A percentile compares a stretch with the other conserved stretches of the same genome.
These are phyloP conservation scores for Coptodon rendalli DNA, from an alignment of 2,113 vertebrate genomes.

Conservation along the genomic window DNA sequence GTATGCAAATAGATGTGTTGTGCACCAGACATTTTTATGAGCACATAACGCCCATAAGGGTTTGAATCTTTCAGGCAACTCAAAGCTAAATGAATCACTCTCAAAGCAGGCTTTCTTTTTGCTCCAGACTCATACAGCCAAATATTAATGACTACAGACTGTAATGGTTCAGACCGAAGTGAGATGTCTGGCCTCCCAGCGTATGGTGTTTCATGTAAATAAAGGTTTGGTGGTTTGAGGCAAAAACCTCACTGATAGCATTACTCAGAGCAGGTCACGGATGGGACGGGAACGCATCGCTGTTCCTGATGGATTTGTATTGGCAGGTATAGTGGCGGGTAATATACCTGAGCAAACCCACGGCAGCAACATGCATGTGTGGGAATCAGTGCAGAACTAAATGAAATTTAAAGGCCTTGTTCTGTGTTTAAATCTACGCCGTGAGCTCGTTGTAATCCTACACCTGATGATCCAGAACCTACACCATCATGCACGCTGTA, in stretches of 20 bases:
- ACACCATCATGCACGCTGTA: background rate
- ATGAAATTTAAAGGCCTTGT: rapidly evolving
- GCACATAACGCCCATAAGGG: background rate
- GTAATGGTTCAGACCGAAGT: background rate
- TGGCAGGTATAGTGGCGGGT: rapidly evolving
- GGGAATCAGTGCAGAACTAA: background rate
- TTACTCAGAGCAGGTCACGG: background rate
- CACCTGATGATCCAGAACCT: background rate
- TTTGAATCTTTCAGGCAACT: background rate
- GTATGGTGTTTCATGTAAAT: background rate
- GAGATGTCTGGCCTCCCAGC: background rate
- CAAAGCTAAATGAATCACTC: rapidly evolving
- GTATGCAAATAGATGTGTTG: background rate
- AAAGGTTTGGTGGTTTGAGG: background rate
- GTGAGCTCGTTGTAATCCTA: background rate
- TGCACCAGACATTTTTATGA: background rate
- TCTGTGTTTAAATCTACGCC: rapidly evolving
- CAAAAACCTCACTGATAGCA: background rate
- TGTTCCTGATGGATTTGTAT: background rate
- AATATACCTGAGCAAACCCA: background rate
- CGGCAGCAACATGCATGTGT: background rate
- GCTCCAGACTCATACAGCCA: background rate
- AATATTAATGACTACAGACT: background rate
- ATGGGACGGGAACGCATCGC: background rate
- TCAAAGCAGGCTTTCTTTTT: background rate